A percentile compares a stretch with the other conserved stretches of the same genome.
Conservation (phyloP, 2,888 invertebrate species). For the Electrophaes corylata region DNA sequence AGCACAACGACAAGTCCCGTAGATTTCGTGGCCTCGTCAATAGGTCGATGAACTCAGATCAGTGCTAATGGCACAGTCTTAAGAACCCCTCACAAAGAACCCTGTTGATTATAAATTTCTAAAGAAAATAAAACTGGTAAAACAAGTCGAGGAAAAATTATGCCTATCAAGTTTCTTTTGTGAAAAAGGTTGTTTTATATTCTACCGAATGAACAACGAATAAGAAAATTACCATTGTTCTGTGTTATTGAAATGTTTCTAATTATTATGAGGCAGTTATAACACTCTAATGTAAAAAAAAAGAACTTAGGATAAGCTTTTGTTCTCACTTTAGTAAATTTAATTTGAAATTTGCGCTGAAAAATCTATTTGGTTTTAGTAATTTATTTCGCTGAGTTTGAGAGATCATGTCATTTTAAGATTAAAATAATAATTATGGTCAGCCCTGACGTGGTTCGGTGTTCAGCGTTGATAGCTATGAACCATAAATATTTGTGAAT, state of each 20-base stretch:
- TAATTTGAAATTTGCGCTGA: background rate
- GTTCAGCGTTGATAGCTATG: too few species aligned
- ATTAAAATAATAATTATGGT: too few species aligned
- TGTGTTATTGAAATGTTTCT: slow-evolving; percentile 9
- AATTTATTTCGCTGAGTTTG: too few species aligned
- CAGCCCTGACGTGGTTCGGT: too few species aligned
- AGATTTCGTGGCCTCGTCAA: too few species aligned
- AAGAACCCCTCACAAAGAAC: slow-evolving; percentile 7
- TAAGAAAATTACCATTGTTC: slow-evolving; percentile 16
- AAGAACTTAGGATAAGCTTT: background rate
- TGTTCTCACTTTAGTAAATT: background rate
- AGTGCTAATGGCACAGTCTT: background rate
- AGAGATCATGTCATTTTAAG: too few species aligned
- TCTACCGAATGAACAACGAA: slow-evolving; percentile 12
- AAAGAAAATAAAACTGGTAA: slow-evolving; percentile 20
- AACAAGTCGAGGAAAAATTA: slow-evolving; percentile 18
- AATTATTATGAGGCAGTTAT: slow-evolving; percentile 7
- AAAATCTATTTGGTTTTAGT: too few species aligned
- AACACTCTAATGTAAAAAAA: background rate
- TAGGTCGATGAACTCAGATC: background rate
- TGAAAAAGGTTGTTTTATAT: slow-evolving; percentile 17
- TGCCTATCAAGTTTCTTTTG: slow-evolving; percentile 21
- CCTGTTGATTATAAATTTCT: slow-evolving; percentile 13
- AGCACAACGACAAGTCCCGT: too few species aligned
- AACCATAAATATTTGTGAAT: too few species aligned